Evolutionary conservation across 2,797 vertebrate species (phyloP).

Genomic region (Aviceda cuculoides): DNA sequence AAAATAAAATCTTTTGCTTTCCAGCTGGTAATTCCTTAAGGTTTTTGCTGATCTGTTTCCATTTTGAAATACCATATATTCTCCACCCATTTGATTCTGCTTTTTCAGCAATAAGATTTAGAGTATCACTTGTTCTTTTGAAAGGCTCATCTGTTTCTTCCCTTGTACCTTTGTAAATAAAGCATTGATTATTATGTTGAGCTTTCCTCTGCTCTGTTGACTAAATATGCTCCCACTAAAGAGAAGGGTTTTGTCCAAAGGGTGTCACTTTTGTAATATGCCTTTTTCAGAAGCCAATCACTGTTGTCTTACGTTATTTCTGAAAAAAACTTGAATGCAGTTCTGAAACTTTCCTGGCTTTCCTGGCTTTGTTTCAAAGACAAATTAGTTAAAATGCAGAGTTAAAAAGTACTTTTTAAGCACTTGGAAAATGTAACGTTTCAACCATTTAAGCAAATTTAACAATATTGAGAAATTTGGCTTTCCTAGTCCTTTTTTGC

Average conservation of each 20-base stretch:
- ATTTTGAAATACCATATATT: not conserved
- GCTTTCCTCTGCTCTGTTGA: not conserved
- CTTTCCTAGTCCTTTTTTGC: not conserved
- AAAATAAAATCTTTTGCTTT: not conserved
- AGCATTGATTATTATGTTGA: not conserved
- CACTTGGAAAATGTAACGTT: not conserved
- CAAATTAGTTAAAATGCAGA: not conserved
- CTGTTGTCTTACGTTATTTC: not conserved
- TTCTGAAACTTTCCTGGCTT: constrained; percentile 8
- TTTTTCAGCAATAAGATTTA: not conserved
- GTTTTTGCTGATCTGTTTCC: not conserved
- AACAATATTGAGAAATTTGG: not conserved
- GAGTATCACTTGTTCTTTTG: not conserved
- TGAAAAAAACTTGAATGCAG: not conserved
- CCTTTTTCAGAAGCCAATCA: not conserved
- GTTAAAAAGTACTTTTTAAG: not conserved
- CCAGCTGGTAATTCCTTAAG: not conserved
- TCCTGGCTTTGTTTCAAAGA: not conserved
- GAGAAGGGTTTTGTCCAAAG: constrained; percentile 8
- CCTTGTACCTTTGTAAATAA: not conserved
- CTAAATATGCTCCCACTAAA: not conserved
- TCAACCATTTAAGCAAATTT: not conserved
- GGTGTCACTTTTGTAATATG: not conserved
- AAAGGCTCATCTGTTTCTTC: not conserved
- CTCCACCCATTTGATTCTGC: not conserved